These are phyloP conservation scores for Sturmia bella DNA, from an alignment of 2,888 invertebrate genomes.

Conservation along the genomic window DNA sequence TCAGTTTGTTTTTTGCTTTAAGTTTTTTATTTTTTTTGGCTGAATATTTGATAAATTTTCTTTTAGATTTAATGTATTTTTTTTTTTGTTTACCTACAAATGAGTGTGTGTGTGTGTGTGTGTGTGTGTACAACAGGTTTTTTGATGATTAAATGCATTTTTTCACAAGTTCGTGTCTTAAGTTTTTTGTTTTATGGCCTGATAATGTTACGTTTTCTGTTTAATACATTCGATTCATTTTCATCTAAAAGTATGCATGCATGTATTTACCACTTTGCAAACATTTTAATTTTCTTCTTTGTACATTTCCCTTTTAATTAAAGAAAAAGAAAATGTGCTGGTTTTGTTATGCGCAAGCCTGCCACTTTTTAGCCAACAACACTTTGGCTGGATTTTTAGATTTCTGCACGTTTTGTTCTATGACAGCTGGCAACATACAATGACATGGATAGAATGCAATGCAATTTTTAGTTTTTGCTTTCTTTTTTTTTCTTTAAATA, in stretches of 20 bases:
- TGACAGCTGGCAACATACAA: slow-evolving; percentile 41
- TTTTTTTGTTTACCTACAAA: no score
- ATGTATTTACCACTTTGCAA: neutral
- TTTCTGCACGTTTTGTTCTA: slow-evolving; percentile 53
- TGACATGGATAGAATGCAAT: slow-evolving; percentile 27
- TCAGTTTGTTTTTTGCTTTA: no score
- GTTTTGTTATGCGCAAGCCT: neutral
- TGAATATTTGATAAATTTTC: no score
- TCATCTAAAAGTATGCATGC: no score
- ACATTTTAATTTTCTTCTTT: slow-evolving; percentile 36
- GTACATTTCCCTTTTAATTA: slow-evolving; percentile 44
- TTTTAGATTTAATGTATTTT: no score
- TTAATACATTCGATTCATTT: neutral
- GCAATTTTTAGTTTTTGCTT: slow-evolving; percentile 21
- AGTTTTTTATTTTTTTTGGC: no score
- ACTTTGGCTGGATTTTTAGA: slow-evolving; percentile 36
- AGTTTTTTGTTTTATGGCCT: slow-evolving; percentile 6
- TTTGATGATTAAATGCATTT: neutral
- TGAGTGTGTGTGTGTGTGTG: no score
- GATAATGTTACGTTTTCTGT: no score
- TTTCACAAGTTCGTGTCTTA: neutral
- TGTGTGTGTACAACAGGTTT: no score
- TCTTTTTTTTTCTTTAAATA: neutral
- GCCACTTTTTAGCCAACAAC: slow-evolving; percentile 31
- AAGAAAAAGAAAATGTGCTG: slow-evolving; percentile 6